Conservation (phyloP, 2,113 vertebrate genomes). For the Anarrhichthys ocellatus region DNA sequence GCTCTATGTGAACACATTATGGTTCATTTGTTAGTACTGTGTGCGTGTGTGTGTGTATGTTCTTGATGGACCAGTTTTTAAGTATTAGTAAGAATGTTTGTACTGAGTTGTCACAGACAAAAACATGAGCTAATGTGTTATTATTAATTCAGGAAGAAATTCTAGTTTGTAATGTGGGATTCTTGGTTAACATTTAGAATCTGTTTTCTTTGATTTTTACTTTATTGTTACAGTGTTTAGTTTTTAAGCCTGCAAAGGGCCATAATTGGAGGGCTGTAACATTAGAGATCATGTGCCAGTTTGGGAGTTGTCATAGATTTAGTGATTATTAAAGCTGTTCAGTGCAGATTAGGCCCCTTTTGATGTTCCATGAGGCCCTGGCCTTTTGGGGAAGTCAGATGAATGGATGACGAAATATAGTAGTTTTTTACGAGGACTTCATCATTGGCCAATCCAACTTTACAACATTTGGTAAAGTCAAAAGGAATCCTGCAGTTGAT, state of each 20-base stretch:
- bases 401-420: constrained; percentile 2
- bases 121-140: background rate
- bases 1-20: background rate
- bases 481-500: constrained; percentile 16
- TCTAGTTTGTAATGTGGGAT: background rate
- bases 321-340: constrained; percentile 68
- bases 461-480: constrained; percentile 24
- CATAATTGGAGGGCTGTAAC: constrained; percentile 21
- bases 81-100: background rate
- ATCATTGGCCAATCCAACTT: constrained; percentile 9
- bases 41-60: background rate
- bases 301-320: constrained; percentile 74
- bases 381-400: constrained; percentile 5
- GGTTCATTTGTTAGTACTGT: no score
- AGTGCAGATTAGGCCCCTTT: constrained; percentile 61
- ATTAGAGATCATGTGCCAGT: constrained; percentile 45
- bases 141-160: background rate
- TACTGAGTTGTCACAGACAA: background rate
- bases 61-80: background rate
- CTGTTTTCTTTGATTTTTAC: background rate
- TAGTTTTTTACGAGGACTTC: background rate
- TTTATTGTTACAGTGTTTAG: background rate
- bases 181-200: background rate
- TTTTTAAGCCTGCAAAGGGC: background rate
- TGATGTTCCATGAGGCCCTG: background rate